phyloP scores from a whole-genome alignment of 2,113 vertebrate genomes.

The Proteles cristata region DNA sequence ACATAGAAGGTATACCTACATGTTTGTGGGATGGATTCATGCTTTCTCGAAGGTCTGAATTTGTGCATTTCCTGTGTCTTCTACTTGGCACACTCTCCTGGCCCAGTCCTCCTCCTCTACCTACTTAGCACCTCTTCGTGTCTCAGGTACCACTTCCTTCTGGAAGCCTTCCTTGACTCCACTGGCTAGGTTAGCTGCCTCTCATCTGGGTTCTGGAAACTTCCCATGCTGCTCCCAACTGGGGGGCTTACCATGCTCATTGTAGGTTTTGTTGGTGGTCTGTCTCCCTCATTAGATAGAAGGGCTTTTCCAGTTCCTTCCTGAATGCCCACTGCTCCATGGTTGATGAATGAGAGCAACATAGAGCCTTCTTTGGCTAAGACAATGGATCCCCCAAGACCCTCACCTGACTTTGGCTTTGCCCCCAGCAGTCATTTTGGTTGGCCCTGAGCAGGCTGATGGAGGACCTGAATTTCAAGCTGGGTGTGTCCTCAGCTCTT shows the following conservation, averaged over 20 bases:
- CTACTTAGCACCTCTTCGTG: not conserved
- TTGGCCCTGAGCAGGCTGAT: not conserved
- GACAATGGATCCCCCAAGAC: accelerated
- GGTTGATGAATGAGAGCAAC: not conserved
- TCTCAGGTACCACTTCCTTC: not conserved
- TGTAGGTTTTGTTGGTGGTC: not conserved
- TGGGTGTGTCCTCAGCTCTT: not conserved
- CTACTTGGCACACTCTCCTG: not conserved
- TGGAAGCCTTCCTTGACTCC: not conserved
- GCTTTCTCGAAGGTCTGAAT: not conserved
- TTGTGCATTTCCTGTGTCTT: not conserved
- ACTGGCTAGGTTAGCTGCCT: too few species aligned
- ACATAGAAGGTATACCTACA: too few species aligned
- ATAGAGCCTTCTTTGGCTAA: not conserved
- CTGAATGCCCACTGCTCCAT: accelerated
- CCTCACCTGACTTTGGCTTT: not conserved
- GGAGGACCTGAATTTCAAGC: not conserved
- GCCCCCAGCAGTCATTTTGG: not conserved
- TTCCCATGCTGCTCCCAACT: not conserved
- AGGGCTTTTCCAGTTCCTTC: not conserved
- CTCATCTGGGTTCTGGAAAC: not conserved
- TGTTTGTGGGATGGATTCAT: not conserved
- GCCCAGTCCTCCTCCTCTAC: not conserved
- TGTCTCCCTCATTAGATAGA: not conserved
- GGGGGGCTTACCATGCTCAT: not conserved